phyloP scores from a whole-genome alignment of 1,140 invertebrate genomes.

The Drosophila varians region DNA sequence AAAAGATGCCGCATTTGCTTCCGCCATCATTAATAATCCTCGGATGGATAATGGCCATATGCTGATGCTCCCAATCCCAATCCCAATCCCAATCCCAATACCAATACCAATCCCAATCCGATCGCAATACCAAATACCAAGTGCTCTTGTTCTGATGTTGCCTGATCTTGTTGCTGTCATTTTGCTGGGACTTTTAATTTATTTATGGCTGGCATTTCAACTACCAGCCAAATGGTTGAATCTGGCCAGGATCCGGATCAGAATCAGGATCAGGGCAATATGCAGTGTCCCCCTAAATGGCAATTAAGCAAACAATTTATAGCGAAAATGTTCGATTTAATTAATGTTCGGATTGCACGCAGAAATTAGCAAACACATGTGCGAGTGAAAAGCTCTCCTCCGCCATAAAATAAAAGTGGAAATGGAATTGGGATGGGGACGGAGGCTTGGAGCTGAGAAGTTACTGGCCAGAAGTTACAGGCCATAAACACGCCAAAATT shows the following conservation, averaged over 20 bases:
- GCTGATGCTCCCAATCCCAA: constrained; percentile 40
- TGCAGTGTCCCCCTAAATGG: constrained; percentile 65
- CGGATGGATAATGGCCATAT: constrained; percentile 63
- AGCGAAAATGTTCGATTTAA: constrained; percentile 77
- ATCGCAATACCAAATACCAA: constrained; percentile 5
- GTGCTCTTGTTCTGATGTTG: constrained; percentile 73
- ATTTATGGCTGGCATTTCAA: constrained; percentile 76
- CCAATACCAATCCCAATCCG: constrained; percentile 4
- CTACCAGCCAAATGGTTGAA: constrained; percentile 44
- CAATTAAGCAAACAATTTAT: constrained; percentile 82
- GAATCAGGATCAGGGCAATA: constrained; percentile 3
- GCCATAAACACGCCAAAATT: constrained; percentile 59
- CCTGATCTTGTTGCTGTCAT: constrained; percentile 75
- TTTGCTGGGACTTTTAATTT: constrained; percentile 77
- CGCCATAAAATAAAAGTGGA: neutral
- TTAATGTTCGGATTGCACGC: constrained; percentile 79
- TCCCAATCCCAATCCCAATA: neutral
- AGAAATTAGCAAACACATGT: constrained; percentile 81
- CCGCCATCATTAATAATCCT: constrained; percentile 78
- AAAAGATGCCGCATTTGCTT: constrained; percentile 69
- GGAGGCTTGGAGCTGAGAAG: neutral
- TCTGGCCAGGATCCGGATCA: constrained; percentile 38
- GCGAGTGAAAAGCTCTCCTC: constrained; percentile 33
- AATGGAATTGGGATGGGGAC: constrained; percentile 3
- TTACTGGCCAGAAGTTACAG: constrained; percentile 48